Evolutionary conservation across 2,797 vertebrate genomes (phyloP), one percentile per base, ranked within the genome.

Genomic region (Microctenopoma steveboyesi): DNA sequence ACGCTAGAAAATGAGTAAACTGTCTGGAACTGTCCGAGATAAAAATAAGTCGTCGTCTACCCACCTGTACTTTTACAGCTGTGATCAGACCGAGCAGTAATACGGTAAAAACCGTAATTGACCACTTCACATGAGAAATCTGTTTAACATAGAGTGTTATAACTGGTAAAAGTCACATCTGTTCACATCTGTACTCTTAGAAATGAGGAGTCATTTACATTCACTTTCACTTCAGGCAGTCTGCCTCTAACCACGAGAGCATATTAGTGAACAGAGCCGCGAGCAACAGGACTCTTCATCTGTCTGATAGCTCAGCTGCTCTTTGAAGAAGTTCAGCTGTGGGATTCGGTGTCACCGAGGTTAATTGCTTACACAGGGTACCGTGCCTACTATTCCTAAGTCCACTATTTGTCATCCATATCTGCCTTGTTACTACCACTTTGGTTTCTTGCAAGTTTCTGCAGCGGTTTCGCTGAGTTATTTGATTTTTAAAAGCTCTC

Each of bases 361-460:
- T 92, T 93, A 93, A 92, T 93, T 90, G 72, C 86, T 84, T 85
- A 82, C 59, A 74, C 76, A 69, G 81, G 79, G 59, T 60, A 77
- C 63, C 75, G 59, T 69, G 71, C 68, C 83, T 53, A 65, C 82
- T 80, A 81, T 82, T 82, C 72, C 76, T 56, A 48, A 74, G 61
- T 80, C 72, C 35, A 42, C 72, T 83, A 62, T 75, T 16, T 50
- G 57, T 55, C 22, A 1, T 51, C 37, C 57, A 37, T 52, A 43
- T 74, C 65, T 30, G 55, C 69, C 10, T 61, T 33, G 64, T 68
- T 18, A 18, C 18, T 78, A 51, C 75, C 55, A 45, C 64, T 42
- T 65, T 50, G 18, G 33, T 58, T 67, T 67, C 51, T 69, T 78
- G 48, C 67, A 70, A 65, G 64, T 72, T 70, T 51, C 55, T 27